phyloP scores from a whole-genome alignment of 2,113 vertebrate species.

The Jacana jacana region DNA sequence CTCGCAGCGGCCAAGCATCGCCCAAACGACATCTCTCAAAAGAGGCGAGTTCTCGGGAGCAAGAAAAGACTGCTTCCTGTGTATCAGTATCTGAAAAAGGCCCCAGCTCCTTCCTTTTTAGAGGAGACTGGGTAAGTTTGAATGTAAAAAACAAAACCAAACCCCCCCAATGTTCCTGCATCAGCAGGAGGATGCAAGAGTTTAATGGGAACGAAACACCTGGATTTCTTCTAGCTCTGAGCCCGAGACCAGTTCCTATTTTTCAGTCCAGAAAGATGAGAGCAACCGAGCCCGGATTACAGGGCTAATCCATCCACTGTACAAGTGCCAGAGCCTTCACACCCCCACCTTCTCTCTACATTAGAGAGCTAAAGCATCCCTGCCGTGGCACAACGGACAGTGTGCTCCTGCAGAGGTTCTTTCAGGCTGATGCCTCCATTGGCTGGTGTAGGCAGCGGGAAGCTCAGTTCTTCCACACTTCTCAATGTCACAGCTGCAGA shows the following conservation, averaged over 20 bases:
- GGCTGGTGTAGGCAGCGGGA: rapidly evolving
- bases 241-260: background rate
- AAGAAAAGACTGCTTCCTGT: background rate
- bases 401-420: background rate
- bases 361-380: background rate
- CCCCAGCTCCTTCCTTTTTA: background rate
- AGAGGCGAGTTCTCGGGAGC: background rate
- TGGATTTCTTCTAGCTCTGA: background rate
- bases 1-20: background rate
- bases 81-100: background rate
- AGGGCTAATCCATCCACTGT: background rate
- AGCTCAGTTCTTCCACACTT: background rate
- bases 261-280: background rate
- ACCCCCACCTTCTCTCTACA: background rate
- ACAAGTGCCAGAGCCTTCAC: background rate
- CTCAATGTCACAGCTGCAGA: background rate
- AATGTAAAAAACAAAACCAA: background rate
- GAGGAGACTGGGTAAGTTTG: background rate
- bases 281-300: background rate
- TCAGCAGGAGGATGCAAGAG: background rate
- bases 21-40: background rate
- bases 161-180: background rate
- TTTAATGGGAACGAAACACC: background rate
- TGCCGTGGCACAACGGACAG: background rate
- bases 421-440: background rate